phyloP scores from a whole-genome alignment of 2,888 invertebrate genomes.

The Dryomyza anilis region DNA sequence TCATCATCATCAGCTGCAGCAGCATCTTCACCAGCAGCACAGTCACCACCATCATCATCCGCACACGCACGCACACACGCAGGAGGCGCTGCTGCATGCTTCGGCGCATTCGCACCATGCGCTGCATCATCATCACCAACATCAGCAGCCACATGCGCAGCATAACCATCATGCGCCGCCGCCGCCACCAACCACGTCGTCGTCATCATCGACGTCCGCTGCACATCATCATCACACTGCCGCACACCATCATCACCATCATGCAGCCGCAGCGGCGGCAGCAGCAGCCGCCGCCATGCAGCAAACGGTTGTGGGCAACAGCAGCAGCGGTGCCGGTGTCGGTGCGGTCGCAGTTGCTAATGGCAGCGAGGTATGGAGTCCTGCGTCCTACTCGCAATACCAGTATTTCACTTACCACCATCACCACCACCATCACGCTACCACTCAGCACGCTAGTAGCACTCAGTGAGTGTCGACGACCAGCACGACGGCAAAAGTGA shows the following conservation, averaged over 20 bases:
- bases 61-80: constrained; percentile 26
- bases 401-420: constrained; percentile 71
- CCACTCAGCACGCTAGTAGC: constrained; percentile 57
- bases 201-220: not conserved
- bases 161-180: constrained; percentile 26
- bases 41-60: too few relatives aligned
- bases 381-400: constrained; percentile 66
- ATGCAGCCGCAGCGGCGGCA: constrained; percentile 32
- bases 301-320: constrained; percentile 41
- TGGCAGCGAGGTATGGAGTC: constrained; percentile 69
- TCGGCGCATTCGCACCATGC: constrained; percentile 34
- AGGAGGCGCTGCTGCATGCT: constrained; percentile 24
- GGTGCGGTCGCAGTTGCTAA: too few relatives aligned
- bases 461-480: constrained; percentile 65
- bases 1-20: too few relatives aligned
- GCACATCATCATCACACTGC: constrained; percentile 40
- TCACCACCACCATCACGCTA: constrained; percentile 46
- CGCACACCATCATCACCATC: constrained; percentile 40
- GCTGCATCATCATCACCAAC: constrained; percentile 16
- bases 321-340: too few relatives aligned
- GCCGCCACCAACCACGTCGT: not conserved
- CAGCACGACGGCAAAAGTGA: constrained; percentile 21
- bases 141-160: constrained; percentile 35
- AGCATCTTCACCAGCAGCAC: too few relatives aligned
- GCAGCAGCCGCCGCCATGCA: constrained; percentile 23